These are phyloP conservation scores for Liolophura sinensis DNA, from an alignment of 1,140 invertebrate genomes.

Conservation along the genomic window DNA sequence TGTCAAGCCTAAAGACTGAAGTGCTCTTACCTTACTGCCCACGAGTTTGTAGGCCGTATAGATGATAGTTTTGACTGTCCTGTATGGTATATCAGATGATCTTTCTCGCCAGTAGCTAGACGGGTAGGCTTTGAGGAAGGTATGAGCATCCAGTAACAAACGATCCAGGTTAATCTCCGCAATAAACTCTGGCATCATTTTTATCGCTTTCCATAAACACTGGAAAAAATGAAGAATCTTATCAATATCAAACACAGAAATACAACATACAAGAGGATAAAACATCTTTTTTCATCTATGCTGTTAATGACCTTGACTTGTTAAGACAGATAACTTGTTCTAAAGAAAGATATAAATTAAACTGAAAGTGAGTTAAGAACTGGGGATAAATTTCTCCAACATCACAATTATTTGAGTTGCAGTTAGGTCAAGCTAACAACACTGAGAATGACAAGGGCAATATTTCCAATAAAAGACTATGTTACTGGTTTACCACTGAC, in stretches of 20 bases:
- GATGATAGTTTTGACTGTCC: slow-evolving; percentile 89
- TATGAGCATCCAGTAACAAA: slow-evolving; percentile 80
- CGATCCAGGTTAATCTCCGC: slow-evolving; percentile 78
- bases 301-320: too few species aligned
- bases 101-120: slow-evolving; percentile 77
- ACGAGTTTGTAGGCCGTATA: slow-evolving; percentile 73
- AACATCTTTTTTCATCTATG: too few species aligned
- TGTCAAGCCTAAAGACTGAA: background rate
- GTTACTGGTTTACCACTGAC: too few species aligned
- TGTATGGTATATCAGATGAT: slow-evolving; percentile 74
- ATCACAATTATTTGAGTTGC: too few species aligned
- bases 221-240: slow-evolving; percentile 23
- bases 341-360: too few species aligned
- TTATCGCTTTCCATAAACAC: slow-evolving; percentile 85
- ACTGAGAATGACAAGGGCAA: too few species aligned
- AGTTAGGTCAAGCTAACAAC: too few species aligned
- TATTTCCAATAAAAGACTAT: too few species aligned
- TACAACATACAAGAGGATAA: too few species aligned
- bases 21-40: slow-evolving; percentile 52
- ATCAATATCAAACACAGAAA: slow-evolving; percentile 10
- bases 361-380: too few species aligned
- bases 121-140: slow-evolving; percentile 84
- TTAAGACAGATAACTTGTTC: too few species aligned
- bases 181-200: slow-evolving; percentile 75
- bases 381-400: too few species aligned